Evolutionary conservation across 2,113 vertebrate species (phyloP).

Genomic region (Ivindomyrus marchei): DNA sequence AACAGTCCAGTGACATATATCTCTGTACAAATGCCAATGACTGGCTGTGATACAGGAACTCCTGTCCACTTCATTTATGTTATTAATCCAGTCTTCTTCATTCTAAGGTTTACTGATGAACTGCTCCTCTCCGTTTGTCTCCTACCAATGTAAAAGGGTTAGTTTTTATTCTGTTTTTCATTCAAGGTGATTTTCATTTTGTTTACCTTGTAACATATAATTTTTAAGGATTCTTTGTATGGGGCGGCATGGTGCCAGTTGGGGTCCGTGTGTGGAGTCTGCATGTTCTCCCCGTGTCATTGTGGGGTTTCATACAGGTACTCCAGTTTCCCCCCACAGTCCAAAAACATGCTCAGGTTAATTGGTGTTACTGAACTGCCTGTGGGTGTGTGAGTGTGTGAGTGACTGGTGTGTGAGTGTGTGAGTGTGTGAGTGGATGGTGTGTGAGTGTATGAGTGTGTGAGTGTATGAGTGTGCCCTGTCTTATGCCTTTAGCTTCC

Average conservation of each 20-base stretch:
- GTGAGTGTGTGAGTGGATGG: no score
- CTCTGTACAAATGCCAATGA: not conserved
- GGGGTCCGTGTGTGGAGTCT: not conserved
- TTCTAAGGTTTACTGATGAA: not conserved
- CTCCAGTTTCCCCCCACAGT: not conserved
- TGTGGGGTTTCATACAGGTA: not conserved
- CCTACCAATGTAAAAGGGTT: not conserved
- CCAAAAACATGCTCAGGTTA: not conserved
- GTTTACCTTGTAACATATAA: not conserved
- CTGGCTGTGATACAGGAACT: not conserved
- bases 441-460: no score
- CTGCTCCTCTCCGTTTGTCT: not conserved
- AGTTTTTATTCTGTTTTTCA: not conserved
- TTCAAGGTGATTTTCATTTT: not conserved
- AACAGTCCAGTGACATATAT: not conserved
- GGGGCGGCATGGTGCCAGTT: not conserved
- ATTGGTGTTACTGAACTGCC: not conserved
- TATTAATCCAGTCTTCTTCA: not conserved
- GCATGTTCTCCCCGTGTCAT: not conserved
- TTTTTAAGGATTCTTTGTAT: not conserved
- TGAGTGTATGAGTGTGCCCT: not conserved
- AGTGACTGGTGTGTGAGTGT: no score
- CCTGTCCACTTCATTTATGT: not conserved
- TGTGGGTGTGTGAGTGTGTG: not conserved
- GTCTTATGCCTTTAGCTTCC: not conserved